Conservation (phyloP, 1,140 invertebrate genomes). For the Fopius arisanus region DNA sequence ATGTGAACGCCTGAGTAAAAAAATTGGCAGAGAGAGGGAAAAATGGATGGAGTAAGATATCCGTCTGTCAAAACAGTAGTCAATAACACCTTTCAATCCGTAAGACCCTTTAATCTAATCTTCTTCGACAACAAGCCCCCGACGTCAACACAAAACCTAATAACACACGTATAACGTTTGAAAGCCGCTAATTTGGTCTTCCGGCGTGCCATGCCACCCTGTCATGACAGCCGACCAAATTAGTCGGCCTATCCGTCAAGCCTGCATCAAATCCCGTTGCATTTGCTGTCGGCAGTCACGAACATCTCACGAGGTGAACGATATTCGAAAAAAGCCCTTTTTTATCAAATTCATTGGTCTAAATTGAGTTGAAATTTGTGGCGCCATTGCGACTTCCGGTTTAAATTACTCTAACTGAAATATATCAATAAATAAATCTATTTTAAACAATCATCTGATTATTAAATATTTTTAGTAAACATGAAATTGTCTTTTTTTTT, state of each 20-base stretch:
- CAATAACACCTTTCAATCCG: constrained; percentile 8
- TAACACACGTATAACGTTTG: constrained; percentile 27
- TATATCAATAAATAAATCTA: too few species aligned
- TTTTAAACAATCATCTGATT: too few species aligned
- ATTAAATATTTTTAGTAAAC: too few species aligned
- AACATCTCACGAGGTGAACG: background rate
- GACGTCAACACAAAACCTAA: constrained; percentile 12
- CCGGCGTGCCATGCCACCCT: constrained; percentile 26
- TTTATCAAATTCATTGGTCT: too few species aligned
- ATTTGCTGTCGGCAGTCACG: constrained; percentile 14
- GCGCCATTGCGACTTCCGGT: background rate
- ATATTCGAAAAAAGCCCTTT: background rate
- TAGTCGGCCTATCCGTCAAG: constrained; percentile 38
- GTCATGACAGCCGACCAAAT: constrained; percentile 35
- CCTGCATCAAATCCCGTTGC: constrained; percentile 18
- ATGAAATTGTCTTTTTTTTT: too few species aligned
- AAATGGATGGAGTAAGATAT: background rate
- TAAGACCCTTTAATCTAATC: constrained; percentile 9
- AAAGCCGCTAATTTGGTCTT: constrained; percentile 33
- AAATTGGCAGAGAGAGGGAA: background rate
- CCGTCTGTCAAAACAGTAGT: background rate
- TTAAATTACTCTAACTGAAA: background rate
- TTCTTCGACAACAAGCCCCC: constrained; percentile 3
- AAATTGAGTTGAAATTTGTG: background rate
- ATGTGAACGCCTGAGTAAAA: too few species aligned